Percentiles rank a stretch among this genome's conserved stretches.
These are phyloP conservation scores for Drosophila virilis DNA, from an alignment of 1,140 invertebrate genomes.

Conservation along the genomic window DNA sequence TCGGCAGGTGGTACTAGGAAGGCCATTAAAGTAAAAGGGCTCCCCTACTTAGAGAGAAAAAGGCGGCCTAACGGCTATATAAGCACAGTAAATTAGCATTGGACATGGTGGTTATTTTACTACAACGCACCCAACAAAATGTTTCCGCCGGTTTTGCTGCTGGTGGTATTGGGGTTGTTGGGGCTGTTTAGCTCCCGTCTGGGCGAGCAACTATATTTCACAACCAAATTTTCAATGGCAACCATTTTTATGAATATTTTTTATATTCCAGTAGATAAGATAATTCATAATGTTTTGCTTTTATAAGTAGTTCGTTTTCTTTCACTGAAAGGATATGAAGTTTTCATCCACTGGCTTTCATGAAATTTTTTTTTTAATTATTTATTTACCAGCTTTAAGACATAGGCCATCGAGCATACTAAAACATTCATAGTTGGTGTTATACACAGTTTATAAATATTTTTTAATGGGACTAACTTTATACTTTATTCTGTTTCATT, in stretches of 20 bases:
- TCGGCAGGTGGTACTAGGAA: slow-evolving; percentile 17
- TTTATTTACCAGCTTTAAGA: too few species aligned
- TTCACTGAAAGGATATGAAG: too few species aligned
- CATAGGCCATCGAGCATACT: too few species aligned
- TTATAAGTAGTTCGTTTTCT: background rate
- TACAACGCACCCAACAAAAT: slow-evolving; percentile 43
- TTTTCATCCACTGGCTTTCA: too few species aligned
- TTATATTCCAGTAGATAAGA: slow-evolving; percentile 8
- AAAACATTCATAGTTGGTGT: too few species aligned
- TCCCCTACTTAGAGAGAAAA: slow-evolving; percentile 2
- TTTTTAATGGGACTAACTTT: too few species aligned
- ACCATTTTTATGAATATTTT: slow-evolving; percentile 7
- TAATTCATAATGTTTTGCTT: background rate
- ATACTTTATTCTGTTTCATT: too few species aligned
- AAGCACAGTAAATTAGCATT: slow-evolving; percentile 77
- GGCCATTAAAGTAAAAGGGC: slow-evolving; percentile 23
- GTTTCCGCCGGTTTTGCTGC: slow-evolving; percentile 8
- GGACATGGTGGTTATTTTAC: slow-evolving; percentile 69
- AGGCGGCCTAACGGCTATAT: slow-evolving; percentile 37
- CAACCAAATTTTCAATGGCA: background rate
- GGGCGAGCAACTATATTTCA: background rate
- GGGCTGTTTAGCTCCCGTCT: background rate
- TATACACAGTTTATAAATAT: too few species aligned
- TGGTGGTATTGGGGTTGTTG: slow-evolving; percentile 1
- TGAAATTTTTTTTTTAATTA: too few species aligned